A percentile compares a stretch with the other conserved stretches of the same genome.
Evolutionary conservation across 2,797 vertebrate genomes (phyloP).

Genomic region (Malacoraja senta): DNA sequence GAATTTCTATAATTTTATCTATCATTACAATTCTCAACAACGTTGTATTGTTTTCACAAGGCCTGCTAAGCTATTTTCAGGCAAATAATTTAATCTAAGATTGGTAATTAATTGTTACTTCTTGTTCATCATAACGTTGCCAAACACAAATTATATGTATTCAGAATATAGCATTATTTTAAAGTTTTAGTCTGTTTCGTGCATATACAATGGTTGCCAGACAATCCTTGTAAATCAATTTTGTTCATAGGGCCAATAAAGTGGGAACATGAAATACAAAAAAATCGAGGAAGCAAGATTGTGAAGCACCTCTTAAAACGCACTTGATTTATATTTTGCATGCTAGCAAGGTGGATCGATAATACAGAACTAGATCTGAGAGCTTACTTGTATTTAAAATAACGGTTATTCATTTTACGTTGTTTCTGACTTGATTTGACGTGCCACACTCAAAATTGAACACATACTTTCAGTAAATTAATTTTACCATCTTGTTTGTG

Average conservation of each 20-base stretch:
- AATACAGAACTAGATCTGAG: not conserved
- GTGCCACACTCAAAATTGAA: not conserved
- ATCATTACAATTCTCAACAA: not conserved
- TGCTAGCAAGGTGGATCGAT: not conserved
- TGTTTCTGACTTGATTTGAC: not conserved
- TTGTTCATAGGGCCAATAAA: no score
- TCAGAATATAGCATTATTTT: no score
- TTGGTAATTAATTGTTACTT: no score
- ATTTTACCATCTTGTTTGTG: no score
- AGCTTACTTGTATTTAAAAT: not conserved
- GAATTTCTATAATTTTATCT: not conserved
- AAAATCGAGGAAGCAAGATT: not conserved
- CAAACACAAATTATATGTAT: no score
- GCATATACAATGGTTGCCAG: no score
- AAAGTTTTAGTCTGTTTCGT: no score
- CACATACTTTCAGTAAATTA: not conserved
- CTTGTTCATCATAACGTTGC: no score
- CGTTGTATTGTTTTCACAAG: not conserved
- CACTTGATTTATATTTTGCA: not conserved
- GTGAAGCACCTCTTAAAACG: not conserved
- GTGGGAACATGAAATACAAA: not conserved
- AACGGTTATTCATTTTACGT: not conserved
- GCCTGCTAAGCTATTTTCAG: no score
- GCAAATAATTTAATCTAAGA: no score
- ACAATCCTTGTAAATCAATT: no score